These are phyloP conservation scores for Chironomus tepperi DNA, from an alignment of 1,140 invertebrate species.

Conservation along the genomic window DNA sequence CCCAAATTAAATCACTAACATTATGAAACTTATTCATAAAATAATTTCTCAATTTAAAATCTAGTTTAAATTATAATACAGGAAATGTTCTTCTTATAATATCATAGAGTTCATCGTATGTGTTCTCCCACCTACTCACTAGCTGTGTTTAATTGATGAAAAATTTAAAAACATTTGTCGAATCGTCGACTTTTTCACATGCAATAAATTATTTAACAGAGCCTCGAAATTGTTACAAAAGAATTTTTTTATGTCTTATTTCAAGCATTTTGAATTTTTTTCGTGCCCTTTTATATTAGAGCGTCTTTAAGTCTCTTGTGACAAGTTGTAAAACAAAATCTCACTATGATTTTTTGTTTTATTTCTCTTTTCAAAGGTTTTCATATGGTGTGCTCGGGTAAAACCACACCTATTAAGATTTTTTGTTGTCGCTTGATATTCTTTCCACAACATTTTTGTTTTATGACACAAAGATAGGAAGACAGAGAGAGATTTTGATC, in stretches of 20 bases:
- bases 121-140: not conserved
- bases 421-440: conserved; percentile 5
- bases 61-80: no score
- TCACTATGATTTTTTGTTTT: not conserved
- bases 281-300: not conserved
- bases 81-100: no score
- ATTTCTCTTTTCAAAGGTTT: no score
- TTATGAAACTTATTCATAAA: no score
- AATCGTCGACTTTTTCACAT: conserved; percentile 6
- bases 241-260: conserved; percentile 1
- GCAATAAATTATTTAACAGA: not conserved
- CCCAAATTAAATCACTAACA: no score
- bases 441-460: not conserved
- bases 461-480: not conserved
- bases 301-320: not conserved
- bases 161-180: conserved; percentile 9
- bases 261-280: not conserved
- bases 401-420: not conserved
- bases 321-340: conserved; percentile 21
- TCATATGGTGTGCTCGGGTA: not conserved
- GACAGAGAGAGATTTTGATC: not conserved
- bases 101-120: not conserved
- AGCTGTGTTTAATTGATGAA: not conserved
- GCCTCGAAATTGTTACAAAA: not conserved
- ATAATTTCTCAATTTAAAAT: no score